Base-by-base conservation (phyloP, 2,113 vertebrate genomes). In the Mirounga angustirostris region DNA sequence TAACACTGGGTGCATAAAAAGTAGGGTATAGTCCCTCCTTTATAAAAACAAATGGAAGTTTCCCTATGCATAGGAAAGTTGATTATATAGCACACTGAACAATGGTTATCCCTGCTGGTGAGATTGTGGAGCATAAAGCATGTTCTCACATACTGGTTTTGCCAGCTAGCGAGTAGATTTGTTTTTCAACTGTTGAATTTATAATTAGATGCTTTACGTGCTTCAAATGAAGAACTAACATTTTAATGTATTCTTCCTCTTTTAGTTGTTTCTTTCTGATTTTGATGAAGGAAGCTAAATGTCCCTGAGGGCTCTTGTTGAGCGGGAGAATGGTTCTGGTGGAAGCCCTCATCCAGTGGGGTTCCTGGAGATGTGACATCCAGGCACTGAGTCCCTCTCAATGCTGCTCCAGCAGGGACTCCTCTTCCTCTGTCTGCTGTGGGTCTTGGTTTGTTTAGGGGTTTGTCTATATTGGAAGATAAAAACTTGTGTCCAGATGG, bases 111-210 rank as follows among this genome's bases (percentile, higher is more conserved):
- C 7, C 52, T 89, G n/a, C 22, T 81, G 93, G 56, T 63, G 33
- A 90, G 43, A 89, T 18, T 71, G 40, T 33, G 67, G 63, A 61
- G 15, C 69, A 61, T 2, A 61, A 26, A 81, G 7, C 22, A 46
- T 43, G 63, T 71, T 87, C 76, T 76, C 54, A 14, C 83, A 3
- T 9, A 16, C 12, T 36, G 7, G 12, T 83, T 86, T 76, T 89
- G n/a, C 16, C 24, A 80, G 61, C 36, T 40, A 59, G 33, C 22
- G 40, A 90, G 40, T 54, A 58, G 21, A 94, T 82, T 82, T 59
- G 54, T 71, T 81, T 95, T 94, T 58, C 40, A 2, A 84, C 24
- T 46, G 24, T 76, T 71, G 80, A 43, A 94, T 90, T 94, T 80
- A 80, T 19, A 52, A 61, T 71, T 73, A 85, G 73, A 63, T 71